These are phyloP conservation scores for Synergus umbraculus DNA, from an alignment of 2,888 invertebrate genomes.

Conservation along the genomic window DNA sequence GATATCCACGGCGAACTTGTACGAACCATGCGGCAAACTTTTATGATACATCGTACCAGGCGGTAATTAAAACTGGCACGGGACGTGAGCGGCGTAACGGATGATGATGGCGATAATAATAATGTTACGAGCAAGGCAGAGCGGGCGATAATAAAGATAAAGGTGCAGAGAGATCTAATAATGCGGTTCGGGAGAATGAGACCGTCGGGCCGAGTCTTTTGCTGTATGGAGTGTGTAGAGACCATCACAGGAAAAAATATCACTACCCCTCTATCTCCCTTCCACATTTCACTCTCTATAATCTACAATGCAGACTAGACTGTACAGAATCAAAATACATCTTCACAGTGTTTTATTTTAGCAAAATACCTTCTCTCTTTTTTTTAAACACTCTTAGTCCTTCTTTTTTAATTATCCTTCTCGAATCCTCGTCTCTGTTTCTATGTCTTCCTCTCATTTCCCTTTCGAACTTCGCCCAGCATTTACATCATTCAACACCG, in stretches of 20 bases:
- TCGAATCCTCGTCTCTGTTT: constrained; percentile 18
- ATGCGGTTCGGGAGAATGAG: constrained; percentile 11
- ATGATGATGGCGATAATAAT: constrained; percentile 41
- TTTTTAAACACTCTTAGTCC: constrained; percentile 47
- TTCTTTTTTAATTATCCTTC: background rate
- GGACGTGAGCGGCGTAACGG: constrained; percentile 45
- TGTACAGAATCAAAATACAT: background rate
- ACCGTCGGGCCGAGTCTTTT: background rate
- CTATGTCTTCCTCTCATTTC: constrained; percentile 20
- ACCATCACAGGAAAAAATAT: background rate
- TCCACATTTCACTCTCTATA: background rate
- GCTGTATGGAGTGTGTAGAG: background rate
- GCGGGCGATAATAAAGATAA: constrained; percentile 35
- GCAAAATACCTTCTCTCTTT: constrained; percentile 30
- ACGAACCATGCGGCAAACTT: constrained; percentile 39
- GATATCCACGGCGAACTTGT: constrained; percentile 29
- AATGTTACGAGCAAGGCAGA: constrained; percentile 20
- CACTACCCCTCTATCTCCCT: background rate
- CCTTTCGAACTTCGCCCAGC: constrained; percentile 1
- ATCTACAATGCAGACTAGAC: background rate
- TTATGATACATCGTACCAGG: constrained; percentile 46
- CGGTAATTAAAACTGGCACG: constrained; percentile 49
- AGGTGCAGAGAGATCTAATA: constrained; percentile 35
- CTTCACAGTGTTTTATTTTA: background rate
- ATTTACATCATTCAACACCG: constrained; percentile 25